A percentile compares a stretch with the other conserved stretches of the same genome.
These are phyloP conservation scores for Aphodius sticticus DNA, from an alignment of 2,888 invertebrate genomes.

Conservation along the genomic window DNA sequence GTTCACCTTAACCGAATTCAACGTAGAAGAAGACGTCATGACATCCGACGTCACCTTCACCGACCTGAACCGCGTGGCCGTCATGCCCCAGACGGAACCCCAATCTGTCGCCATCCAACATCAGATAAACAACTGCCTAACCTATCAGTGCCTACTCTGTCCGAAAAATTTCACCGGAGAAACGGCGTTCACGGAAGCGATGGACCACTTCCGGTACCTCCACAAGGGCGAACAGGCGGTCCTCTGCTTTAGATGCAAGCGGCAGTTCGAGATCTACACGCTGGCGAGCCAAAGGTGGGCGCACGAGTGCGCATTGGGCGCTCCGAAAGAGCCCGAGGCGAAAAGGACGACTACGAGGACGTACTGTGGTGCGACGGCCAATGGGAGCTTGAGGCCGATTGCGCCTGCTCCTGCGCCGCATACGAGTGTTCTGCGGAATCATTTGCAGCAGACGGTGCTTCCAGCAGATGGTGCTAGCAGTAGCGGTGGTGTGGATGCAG, in stretches of 20 bases:
- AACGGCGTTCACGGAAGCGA: slow-evolving; percentile 13
- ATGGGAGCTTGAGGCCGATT: too few species aligned
- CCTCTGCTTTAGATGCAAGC: slow-evolving; percentile 38
- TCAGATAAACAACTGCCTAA: slow-evolving; percentile 34
- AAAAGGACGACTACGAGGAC: neutral
- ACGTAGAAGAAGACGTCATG: slow-evolving; percentile 33
- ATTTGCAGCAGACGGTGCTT: neutral
- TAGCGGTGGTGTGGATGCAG: too few species aligned
- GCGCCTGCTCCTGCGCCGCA: neutral
- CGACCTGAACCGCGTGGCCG: slow-evolving; percentile 32
- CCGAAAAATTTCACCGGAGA: slow-evolving; percentile 25
- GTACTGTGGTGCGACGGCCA: neutral
- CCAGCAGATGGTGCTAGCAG: too few species aligned
- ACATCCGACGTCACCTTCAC: slow-evolving; percentile 29
- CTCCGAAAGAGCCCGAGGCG: neutral
- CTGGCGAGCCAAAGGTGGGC: slow-evolving; percentile 37
- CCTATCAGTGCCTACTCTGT: slow-evolving; percentile 38
- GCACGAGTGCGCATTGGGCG: slow-evolving; percentile 34
- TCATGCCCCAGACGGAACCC: neutral
- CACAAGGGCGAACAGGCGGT: slow-evolving; percentile 39
- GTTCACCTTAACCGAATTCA: slow-evolving; percentile 35
- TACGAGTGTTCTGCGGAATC: neutral
- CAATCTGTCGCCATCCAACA: neutral
- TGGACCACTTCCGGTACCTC: slow-evolving; percentile 33
- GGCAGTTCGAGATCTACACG: slow-evolving; percentile 25